A percentile compares a stretch with the other conserved stretches of the same genome.
Evolutionary conservation across 1,140 invertebrate genomes (phyloP).

Genomic region (Solen grandis): DNA sequence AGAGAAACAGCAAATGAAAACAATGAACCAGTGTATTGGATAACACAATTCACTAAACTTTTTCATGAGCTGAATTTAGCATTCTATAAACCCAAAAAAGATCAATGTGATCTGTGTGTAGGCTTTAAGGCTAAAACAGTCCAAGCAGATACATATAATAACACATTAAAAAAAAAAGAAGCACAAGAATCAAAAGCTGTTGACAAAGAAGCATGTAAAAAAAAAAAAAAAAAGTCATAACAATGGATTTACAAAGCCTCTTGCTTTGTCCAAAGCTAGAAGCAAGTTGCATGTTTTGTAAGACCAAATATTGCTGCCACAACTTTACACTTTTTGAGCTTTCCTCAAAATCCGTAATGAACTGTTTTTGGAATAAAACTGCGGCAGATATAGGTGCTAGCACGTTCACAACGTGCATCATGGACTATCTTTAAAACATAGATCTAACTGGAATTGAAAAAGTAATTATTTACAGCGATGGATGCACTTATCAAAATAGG

Average conservation of each 20-base stretch:
- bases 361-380: slow-evolving; percentile 37
- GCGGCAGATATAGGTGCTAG: slow-evolving; percentile 9
- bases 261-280: slow-evolving; percentile 36
- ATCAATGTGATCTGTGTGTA: slow-evolving; percentile 34
- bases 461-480: slow-evolving; percentile 25
- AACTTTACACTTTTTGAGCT: no score
- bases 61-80: slow-evolving; percentile 32
- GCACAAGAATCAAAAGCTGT: slow-evolving; percentile 17
- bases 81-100: slow-evolving; percentile 38
- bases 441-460: slow-evolving; percentile 6
- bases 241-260: slow-evolving; percentile 37
- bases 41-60: slow-evolving; percentile 14
- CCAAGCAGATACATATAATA: slow-evolving; percentile 6
- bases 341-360: no score
- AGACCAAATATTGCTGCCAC: slow-evolving; percentile 38
- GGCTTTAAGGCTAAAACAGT: slow-evolving; percentile 11
- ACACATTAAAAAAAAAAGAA: slow-evolving; percentile 26
- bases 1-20: neutral
- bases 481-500: no score
- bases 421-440: no score
- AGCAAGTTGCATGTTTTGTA: slow-evolving; percentile 28
- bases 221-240: slow-evolving; percentile 26
- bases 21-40: neutral
- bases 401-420: no score
- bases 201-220: neutral